These are phyloP conservation scores for Amniataba percoides DNA, from an alignment of 2,797 vertebrate genomes.

Conservation along the genomic window DNA sequence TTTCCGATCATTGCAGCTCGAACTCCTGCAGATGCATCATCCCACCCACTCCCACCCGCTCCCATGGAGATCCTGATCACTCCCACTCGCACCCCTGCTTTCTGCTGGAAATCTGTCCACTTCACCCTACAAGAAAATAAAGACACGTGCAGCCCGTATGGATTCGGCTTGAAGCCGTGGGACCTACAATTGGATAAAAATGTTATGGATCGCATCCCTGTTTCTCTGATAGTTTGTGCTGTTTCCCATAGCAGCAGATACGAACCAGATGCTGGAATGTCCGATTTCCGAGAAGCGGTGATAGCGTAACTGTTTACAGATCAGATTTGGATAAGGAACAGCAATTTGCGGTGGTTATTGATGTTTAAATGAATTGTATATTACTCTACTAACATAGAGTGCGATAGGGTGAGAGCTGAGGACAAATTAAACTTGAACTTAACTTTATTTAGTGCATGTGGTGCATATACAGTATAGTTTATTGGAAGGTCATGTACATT, in stretches of 20 bases:
- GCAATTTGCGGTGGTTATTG: neutral
- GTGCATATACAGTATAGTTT: neutral
- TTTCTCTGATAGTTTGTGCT: conserved; percentile 54
- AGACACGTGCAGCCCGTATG: conserved; percentile 43
- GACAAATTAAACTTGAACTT: neutral
- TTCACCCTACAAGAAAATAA: conserved; percentile 31
- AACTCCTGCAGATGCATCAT: conserved; percentile 41
- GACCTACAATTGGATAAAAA: conserved; percentile 52
- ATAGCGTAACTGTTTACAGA: conserved; percentile 47
- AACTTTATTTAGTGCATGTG: no score
- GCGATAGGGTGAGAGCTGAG: neutral
- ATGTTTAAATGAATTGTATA: conserved; percentile 5
- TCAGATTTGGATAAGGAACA: conserved; percentile 31
- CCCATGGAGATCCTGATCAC: conserved; percentile 28
- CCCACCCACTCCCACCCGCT: conserved; percentile 10
- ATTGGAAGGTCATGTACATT: neutral
- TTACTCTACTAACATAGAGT: neutral
- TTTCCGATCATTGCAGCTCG: conserved; percentile 10
- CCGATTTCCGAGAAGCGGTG: conserved; percentile 52
- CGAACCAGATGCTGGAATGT: conserved; percentile 70
- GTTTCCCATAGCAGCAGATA: conserved; percentile 69
- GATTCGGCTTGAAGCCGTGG: conserved; percentile 30
- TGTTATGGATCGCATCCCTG: conserved; percentile 41
- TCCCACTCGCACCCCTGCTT: conserved; percentile 24
- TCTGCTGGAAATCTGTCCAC: conserved; percentile 26